Conservation (phyloP, 2,113 vertebrate genomes). For the Alectura lathami region DNA sequence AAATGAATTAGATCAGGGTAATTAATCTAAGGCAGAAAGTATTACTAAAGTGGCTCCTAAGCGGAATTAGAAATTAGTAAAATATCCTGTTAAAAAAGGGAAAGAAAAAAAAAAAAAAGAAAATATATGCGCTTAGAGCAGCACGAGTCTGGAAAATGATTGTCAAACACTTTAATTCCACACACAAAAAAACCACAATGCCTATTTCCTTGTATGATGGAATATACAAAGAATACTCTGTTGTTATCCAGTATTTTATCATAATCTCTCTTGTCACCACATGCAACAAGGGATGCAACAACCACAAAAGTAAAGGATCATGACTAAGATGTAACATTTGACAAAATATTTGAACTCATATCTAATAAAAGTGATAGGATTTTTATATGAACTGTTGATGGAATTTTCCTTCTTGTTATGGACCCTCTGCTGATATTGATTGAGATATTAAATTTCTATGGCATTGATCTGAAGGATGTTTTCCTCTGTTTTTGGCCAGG, state of each 20-base stretch:
- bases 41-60: constrained; percentile 73
- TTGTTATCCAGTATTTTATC: background rate
- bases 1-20: constrained; percentile 92
- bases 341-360: background rate
- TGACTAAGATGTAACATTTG: background rate
- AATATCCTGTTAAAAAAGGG: constrained; percentile 56
- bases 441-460: background rate
- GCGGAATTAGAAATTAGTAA: constrained; percentile 74
- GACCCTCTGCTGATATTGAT: background rate
- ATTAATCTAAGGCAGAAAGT: constrained; percentile 88
- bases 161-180: constrained; percentile 16
- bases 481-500: background rate
- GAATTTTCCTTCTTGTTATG: background rate
- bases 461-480: background rate
- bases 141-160: constrained; percentile 1
- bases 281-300: background rate
- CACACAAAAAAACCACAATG: background rate
- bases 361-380: too few species aligned
- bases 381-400: background rate
- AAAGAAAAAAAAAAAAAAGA: background rate
- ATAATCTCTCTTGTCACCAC: background rate
- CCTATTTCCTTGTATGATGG: background rate
- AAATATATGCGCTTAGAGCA: background rate
- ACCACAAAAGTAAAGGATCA: background rate
- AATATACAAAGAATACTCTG: background rate